A percentile compares a stretch with the other conserved stretches of the same genome.
Evolutionary conservation across 1,140 invertebrate genomes (phyloP).

Genomic region (Sipha flava): DNA sequence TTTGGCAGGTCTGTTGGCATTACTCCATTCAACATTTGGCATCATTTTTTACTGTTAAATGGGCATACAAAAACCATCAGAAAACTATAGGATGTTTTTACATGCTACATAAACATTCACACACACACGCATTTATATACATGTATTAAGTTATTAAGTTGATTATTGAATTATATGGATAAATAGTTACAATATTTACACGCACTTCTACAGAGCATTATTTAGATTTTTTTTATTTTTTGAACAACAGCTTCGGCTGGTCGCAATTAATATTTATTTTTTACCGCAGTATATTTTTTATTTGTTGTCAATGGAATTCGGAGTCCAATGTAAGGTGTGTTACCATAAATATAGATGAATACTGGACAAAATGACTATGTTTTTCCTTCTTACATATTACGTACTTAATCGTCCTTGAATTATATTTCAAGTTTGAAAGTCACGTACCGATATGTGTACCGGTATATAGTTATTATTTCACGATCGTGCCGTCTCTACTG

Average conservation of each 20-base stretch:
- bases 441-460: conserved; percentile 19
- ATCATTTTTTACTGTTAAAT: too few species aligned
- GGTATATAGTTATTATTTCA: not conserved
- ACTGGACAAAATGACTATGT: not conserved
- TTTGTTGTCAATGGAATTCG: not conserved
- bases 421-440: conserved; percentile 17
- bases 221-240: not conserved
- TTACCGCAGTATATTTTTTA: not conserved
- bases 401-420: not conserved
- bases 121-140: too few species aligned
- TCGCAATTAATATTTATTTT: not conserved
- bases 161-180: not conserved
- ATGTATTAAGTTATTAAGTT: too few species aligned
- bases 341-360: not conserved
- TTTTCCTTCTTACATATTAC: not conserved
- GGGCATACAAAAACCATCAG: too few species aligned
- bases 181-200: not conserved
- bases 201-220: not conserved
- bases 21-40: too few species aligned
- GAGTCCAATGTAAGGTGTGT: not conserved
- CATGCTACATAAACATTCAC: too few species aligned
- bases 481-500: not conserved
- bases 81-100: too few species aligned
- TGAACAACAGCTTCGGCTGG: not conserved
- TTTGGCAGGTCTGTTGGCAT: too few species aligned